Evolutionary conservation across 2,797 vertebrate genomes (phyloP).

Genomic region (Phyllotis vaccarum): DNA sequence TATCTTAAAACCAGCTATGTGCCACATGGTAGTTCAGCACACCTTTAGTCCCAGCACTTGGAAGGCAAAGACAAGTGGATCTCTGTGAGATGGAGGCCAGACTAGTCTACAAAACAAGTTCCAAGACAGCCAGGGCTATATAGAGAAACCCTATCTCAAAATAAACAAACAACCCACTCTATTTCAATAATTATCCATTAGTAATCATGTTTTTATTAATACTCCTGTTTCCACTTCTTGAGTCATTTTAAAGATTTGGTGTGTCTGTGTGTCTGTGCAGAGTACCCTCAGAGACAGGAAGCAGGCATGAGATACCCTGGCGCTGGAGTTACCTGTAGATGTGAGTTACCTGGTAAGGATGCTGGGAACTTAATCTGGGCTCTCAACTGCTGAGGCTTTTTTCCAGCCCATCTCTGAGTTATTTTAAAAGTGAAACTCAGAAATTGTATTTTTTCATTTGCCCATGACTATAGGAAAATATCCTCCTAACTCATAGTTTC

Average conservation of each 20-base stretch:
- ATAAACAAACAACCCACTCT: neutral
- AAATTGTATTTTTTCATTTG: too few relatives aligned
- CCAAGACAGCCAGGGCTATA: neutral
- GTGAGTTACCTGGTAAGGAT: too few relatives aligned
- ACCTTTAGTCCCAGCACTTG: neutral
- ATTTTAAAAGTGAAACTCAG: too few relatives aligned
- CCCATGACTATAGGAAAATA: too few relatives aligned
- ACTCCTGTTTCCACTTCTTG: neutral
- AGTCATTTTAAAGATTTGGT: conserved; percentile 25
- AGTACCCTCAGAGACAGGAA: too few relatives aligned
- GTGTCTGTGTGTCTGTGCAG: too few relatives aligned
- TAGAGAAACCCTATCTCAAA: neutral
- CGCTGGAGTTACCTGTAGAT: too few relatives aligned
- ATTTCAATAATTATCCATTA: conserved; percentile 26
- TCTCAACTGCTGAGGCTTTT: too few relatives aligned
- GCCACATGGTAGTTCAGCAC: neutral
- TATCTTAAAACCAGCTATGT: conserved; percentile 9
- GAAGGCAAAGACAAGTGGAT: neutral
- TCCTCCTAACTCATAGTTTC: too few relatives aligned
- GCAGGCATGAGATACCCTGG: too few relatives aligned
- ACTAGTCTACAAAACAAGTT: neutral
- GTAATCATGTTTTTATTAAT: conserved; percentile 24
- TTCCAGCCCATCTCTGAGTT: too few relatives aligned
- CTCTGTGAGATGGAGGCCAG: neutral
- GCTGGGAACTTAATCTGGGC: too few relatives aligned